These are phyloP conservation scores for Metellina segmentata DNA, from an alignment of 2,888 invertebrate species.

Conservation along the genomic window DNA sequence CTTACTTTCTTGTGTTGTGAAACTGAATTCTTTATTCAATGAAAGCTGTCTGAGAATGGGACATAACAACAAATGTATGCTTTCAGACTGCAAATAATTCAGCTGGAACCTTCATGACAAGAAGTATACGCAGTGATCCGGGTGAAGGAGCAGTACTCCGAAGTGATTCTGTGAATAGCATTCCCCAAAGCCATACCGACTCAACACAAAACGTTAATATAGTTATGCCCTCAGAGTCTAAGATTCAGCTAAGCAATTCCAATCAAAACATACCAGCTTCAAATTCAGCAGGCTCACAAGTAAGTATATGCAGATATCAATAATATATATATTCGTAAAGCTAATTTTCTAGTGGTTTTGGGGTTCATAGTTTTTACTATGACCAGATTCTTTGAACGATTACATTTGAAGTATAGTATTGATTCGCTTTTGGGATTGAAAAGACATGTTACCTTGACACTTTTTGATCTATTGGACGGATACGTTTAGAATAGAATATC, in stretches of 20 bases:
- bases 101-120: slow-evolving; percentile 64
- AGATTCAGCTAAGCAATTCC: slow-evolving; percentile 59
- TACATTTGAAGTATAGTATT: too few relatives aligned
- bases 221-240: slow-evolving; percentile 69
- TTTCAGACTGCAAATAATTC: slow-evolving; percentile 74
- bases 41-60: too few relatives aligned
- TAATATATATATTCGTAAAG: too few relatives aligned
- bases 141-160: slow-evolving; percentile 64
- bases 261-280: slow-evolving; percentile 65
- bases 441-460: too few relatives aligned
- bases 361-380: too few relatives aligned
- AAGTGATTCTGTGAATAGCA: slow-evolving; percentile 55
- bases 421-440: too few relatives aligned
- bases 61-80: neutral
- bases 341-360: too few relatives aligned
- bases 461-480: too few relatives aligned
- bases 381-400: too few relatives aligned
- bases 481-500: too few relatives aligned
- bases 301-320: neutral
- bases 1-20: neutral
- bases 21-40: neutral
- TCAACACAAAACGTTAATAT: slow-evolving; percentile 72
- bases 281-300: slow-evolving; percentile 56
- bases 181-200: slow-evolving; percentile 58
- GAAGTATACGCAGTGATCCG: slow-evolving; percentile 70